phyloP scores from a whole-genome alignment of 2,888 invertebrate species.

The Dendrolimus houi region DNA sequence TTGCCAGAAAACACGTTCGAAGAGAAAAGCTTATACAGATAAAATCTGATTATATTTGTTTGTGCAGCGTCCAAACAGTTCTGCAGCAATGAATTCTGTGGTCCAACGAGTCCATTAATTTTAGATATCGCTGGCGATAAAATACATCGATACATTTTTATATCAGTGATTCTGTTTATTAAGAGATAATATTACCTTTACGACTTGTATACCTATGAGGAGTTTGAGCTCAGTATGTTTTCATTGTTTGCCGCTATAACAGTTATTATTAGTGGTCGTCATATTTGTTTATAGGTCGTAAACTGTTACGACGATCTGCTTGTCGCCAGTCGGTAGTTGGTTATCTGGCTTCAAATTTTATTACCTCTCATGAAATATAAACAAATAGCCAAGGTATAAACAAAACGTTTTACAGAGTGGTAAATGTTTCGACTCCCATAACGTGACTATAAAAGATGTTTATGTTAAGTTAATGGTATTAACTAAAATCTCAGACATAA shows the following conservation, averaged over 20 bases:
- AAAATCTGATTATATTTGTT: not conserved
- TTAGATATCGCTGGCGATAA: slow-evolving; percentile 43
- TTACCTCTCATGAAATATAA: slow-evolving; percentile 53
- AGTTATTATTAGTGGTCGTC: slow-evolving; percentile 72
- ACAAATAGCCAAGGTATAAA: slow-evolving; percentile 56
- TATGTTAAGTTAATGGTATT: slow-evolving; percentile 12
- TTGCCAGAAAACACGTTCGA: not conserved
- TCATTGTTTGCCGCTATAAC: slow-evolving; percentile 70
- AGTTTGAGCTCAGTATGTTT: slow-evolving; percentile 49
- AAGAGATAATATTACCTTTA: slow-evolving; percentile 74
- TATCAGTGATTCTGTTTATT: slow-evolving; percentile 60
- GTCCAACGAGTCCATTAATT: slow-evolving; percentile 50
- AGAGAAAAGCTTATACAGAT: not conserved
- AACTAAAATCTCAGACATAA: not conserved
- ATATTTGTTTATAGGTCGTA: slow-evolving; percentile 72
- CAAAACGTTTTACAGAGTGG: slow-evolving; percentile 48
- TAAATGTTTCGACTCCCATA: slow-evolving; percentile 23
- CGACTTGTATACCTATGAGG: slow-evolving; percentile 52
- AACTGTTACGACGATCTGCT: slow-evolving; percentile 63
- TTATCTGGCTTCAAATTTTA: slow-evolving; percentile 63
- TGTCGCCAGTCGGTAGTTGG: slow-evolving; percentile 61
- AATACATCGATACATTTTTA: slow-evolving; percentile 62
- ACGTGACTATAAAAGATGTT: slow-evolving; percentile 21
- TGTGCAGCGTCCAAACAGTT: slow-evolving; percentile 14
- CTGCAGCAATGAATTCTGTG: slow-evolving; percentile 21